These are phyloP conservation scores for Brienomyrus brachyistius DNA, from an alignment of 2,113 vertebrate species.

Conservation along the genomic window DNA sequence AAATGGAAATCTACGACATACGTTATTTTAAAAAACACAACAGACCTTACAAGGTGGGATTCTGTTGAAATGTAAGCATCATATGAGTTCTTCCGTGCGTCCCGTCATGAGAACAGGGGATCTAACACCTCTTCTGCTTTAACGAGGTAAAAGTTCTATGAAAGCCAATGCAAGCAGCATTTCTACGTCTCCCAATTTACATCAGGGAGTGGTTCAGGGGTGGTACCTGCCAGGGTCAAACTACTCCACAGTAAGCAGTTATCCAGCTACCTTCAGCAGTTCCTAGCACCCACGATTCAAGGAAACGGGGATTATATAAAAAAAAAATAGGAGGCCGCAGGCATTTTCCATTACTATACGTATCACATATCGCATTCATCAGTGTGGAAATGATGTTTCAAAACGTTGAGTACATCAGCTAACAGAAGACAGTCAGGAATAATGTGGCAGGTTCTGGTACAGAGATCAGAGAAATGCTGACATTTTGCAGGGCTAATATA, in stretches of 20 bases:
- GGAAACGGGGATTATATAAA: background rate
- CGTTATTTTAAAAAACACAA: background rate
- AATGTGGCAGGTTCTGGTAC: background rate
- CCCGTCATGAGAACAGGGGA: background rate
- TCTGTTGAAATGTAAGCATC: background rate
- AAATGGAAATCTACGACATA: background rate
- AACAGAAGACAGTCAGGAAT: background rate
- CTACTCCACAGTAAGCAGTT: background rate
- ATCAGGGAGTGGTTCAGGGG: background rate
- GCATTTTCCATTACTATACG: background rate
- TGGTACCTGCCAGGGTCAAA: background rate
- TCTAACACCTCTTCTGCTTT: background rate
- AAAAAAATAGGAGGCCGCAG: background rate
- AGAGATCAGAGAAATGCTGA: slow-evolving; percentile 1
- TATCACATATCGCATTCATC: background rate
- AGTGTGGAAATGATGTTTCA: background rate
- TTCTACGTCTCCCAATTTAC: background rate
- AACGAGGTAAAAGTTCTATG: background rate
- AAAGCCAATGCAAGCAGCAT: background rate
- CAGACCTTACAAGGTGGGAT: background rate
- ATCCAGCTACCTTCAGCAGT: background rate
- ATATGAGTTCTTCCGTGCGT: background rate
- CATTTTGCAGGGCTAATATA: background rate
- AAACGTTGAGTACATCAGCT: background rate
- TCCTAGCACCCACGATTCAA: background rate